Conservation (phyloP, 2,797 vertebrate species). For the Oceanodroma leucorhoa region DNA sequence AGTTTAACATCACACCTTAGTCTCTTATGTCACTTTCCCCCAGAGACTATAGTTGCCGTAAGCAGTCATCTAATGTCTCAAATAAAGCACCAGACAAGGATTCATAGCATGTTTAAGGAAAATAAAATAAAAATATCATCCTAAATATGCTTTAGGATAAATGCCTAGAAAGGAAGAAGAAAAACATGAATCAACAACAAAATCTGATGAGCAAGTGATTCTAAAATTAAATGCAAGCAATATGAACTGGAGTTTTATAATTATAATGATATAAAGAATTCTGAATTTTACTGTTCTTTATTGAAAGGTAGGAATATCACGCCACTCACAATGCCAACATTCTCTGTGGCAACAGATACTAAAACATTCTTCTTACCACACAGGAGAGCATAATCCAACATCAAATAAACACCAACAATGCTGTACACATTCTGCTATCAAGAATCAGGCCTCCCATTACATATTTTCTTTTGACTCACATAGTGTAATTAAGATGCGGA, state of each 20-base stretch:
- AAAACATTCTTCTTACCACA: neutral
- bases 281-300: neutral
- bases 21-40: neutral
- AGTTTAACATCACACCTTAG: neutral
- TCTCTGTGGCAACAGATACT: slow-evolving; percentile 39
- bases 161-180: neutral
- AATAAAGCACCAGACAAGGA: neutral
- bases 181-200: neutral
- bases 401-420: neutral
- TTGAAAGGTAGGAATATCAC: neutral
- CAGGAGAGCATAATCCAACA: neutral
- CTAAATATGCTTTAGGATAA: neutral
- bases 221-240: slow-evolving; percentile 1
- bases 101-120: neutral
- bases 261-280: neutral
- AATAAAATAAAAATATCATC: neutral
- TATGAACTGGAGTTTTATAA: slow-evolving; percentile 18
- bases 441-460: neutral
- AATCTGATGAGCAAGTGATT: slow-evolving; percentile 15
- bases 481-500: neutral
- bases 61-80: neutral
- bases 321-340: neutral
- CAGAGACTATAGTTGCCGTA: neutral
- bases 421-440: neutral
- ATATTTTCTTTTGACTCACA: neutral